Base-by-base conservation (phyloP, 2,888 invertebrate species). In the Chrysolina oricalcia region DNA sequence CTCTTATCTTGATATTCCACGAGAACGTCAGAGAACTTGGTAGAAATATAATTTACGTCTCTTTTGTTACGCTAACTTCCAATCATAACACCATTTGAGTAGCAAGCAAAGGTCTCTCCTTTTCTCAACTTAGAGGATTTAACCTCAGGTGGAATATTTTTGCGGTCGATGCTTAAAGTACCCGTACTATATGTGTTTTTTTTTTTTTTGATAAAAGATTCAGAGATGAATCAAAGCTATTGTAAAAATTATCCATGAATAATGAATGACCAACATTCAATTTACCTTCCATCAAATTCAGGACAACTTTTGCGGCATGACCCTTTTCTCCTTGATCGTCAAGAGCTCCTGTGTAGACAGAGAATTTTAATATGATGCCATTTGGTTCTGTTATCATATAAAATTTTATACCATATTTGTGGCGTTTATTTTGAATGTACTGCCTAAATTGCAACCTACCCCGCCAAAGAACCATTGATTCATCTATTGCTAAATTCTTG, bases 101-200 rank as follows among this genome's bases (percentile, higher is more conserved):
- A n/a, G n/a, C n/a, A n/a, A n/a, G 88, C 73, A 85, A 86, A 74
- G 87, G 87, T 35, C 83, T 83, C 13, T 78, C 56, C 56, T 23
- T 56, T 21, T 56, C 23, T 10, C 23, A 56, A 21, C 21, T 56
- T 56, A 21, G 9, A 11, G 9, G 41, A 17, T 17, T 40, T 8
- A n/a, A 53, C 19, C 2, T 53, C 48, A n/a, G 50, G 23, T 8
- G 27, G 21, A 27, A n/a, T 13, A 23, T 48, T 35, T 21, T 19
- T 13, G 13, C 68, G 15, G 17, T 21, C 21, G 19, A 17, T 11
- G 2, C 46, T 17, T 11, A 23, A 27, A 19, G 67, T 72, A 23
- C 66, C 72, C 8, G 66, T 27, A 64, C 17, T 62, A 35, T 63
- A 19, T 17, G 17, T 50, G 9, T 50, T 67, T 72, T n/a, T n/a